Base-by-base conservation (phyloP, 2,797 vertebrate genomes). In the Arctocebus calabarensis region DNA sequence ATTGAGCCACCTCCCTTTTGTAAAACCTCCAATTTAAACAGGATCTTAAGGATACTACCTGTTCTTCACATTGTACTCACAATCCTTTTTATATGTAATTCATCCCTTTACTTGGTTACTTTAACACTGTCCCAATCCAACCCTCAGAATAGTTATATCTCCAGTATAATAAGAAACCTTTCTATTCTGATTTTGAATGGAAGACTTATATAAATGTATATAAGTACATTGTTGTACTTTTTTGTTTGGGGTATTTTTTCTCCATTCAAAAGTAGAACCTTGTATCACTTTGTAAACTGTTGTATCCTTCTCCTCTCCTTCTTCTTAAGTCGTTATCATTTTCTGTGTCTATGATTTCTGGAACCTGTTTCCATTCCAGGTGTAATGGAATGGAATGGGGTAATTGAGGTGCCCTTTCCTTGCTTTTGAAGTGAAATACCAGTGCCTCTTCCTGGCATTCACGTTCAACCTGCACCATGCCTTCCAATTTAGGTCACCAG, bases 301-400 rank as follows among this genome's bases (percentile, higher is more conserved):
- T 78, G 55, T 34, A 84, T 66, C 73, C 43, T 81, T n/a, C 2
- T 16, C 19, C 32, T 2, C 20, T n/a, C n/a, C n/a, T n/a, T n/a
- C n/a, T n/a, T n/a, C n/a, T n/a, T n/a, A 62, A 75, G 37, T 91
- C n/a, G 23, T 85, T 92, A 59, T 74, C 70, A 84, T 90, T 84
- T 90, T 90, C 45, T 88, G 40, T 79, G 19, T 45, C 29, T 79
- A 91, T 40, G 79, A 66, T 82, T 94, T 87, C 34, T 66, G 27
- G 57, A 84, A 90, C 22, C 27, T 45, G 55, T 74, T 90, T 96
- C 23, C 17, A 57, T 48, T 94, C 27, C 73, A 94, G 95, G 64
- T 17, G 75, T 95, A 75, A 52, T 52, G 48, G 48, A 52, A 52
- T 52, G 48, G 48, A 52, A 52, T 52, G 48, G 48, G 48, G 48